Base-by-base conservation (phyloP, 2,113 vertebrate genomes). In the Taxidea taxus region DNA sequence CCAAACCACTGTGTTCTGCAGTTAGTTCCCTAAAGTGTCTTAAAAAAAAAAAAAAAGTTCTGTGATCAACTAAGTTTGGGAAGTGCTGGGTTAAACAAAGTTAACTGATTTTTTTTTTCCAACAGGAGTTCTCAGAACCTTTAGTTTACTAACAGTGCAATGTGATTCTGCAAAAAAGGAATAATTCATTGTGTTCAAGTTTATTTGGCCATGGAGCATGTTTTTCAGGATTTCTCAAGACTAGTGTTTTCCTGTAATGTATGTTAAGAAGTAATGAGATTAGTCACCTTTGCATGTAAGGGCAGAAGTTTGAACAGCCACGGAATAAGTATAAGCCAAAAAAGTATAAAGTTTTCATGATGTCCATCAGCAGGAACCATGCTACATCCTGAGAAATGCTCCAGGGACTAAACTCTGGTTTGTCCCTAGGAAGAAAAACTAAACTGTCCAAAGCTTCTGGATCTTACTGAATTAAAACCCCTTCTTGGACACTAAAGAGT, bases 51-150 rank as follows among this genome's bases (percentile, higher is more conserved):
- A 88, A 54, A 51, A 27, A 37, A 13, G 8, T 60, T 51, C 23
- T 90, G n/a, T 75, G 29, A 11, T 77, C 31, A 94, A 93, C 10
- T 49, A 85, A 91, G 54, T 86, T 91, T 60, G 56, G 34, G 51
- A 82, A 94, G 81, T 74, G 23, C 58, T 91, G 68, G 51, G 18
- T 56, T 94, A 84, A 90, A 95, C 37, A 27, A 87, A 91, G 20
- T 78, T 87, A 87, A 91, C 44, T 81, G 77, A 72, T 66, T 90
- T 42, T 90, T 42, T 42, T 42, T 91, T 91, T 47, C 20, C 6
- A 93, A 66, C 31, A 87, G 60, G 20, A 51, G 74, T 82, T 82
- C 77, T 96, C 20, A 93, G 64, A 90, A 94, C 18, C 27, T 93
- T 82, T 78, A 58, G 39, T 88, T 70, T 72, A 39, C 23, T 87